A percentile compares a stretch with the other conserved stretches of the same genome.
Evolutionary conservation across 2,888 invertebrate genomes (phyloP).

Genomic region (Polymixis lichenea): DNA sequence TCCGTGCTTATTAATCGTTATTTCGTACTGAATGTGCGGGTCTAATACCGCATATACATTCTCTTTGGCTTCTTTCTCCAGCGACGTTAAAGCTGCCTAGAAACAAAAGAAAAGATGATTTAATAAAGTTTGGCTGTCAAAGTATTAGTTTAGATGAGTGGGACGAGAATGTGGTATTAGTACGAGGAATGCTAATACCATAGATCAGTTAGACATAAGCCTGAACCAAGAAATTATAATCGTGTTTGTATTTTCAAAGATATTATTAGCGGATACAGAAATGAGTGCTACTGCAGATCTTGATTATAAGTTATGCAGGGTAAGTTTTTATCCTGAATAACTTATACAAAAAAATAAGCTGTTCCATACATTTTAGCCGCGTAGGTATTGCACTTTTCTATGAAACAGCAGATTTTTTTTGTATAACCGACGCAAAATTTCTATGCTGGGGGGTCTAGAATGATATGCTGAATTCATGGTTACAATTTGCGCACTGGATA

Average conservation of each 20-base stretch:
- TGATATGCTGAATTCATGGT: too few relatives aligned
- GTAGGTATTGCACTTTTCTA: too few relatives aligned
- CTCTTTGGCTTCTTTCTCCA: conserved; percentile 90
- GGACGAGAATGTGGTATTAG: conserved; percentile 18
- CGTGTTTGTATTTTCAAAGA: neutral
- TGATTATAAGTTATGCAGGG: neutral
- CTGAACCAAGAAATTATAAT: neutral
- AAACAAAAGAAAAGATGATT: conserved; percentile 60
- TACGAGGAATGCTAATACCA: conserved; percentile 20
- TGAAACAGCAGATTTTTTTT: too few relatives aligned
- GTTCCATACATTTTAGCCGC: too few relatives aligned
- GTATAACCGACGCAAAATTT: too few relatives aligned
- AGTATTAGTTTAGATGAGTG: conserved; percentile 9
- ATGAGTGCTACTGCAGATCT: neutral
- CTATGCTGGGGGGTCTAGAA: too few relatives aligned
- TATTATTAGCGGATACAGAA: neutral
- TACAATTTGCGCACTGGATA: too few relatives aligned
- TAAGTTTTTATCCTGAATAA: too few relatives aligned
- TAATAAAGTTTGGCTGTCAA: neutral
- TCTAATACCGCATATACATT: conserved; percentile 90
- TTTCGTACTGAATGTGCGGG: conserved; percentile 90
- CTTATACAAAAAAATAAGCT: too few relatives aligned
- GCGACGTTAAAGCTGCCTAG: conserved; percentile 87
- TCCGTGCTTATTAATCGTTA: conserved; percentile 89
- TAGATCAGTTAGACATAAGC: conserved; percentile 3